phyloP scores from a whole-genome alignment of 2,113 vertebrate species.

The Dryoscopus gambensis region DNA sequence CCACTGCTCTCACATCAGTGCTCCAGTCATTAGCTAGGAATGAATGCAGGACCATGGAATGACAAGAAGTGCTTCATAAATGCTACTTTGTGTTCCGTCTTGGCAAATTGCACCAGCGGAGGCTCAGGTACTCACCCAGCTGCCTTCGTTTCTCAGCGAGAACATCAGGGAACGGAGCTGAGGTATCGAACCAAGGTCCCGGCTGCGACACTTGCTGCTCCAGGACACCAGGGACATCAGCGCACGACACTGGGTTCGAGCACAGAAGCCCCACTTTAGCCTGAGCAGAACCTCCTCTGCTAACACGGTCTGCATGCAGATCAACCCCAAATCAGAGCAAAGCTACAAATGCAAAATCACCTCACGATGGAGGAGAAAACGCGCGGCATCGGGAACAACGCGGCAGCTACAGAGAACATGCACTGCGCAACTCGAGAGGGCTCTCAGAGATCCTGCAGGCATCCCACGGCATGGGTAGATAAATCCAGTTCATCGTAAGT shows the following conservation, averaged over 20 bases:
- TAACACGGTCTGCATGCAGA: constrained; percentile 56
- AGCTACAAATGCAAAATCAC: constrained; percentile 21
- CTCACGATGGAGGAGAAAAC: constrained; percentile 18
- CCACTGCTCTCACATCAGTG: background rate
- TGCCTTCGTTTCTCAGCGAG: constrained; percentile 60
- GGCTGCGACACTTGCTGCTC: constrained; percentile 64
- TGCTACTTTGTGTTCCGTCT: constrained; percentile 1
- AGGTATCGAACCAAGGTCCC: constrained; percentile 53
- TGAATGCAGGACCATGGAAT: constrained; percentile 31
- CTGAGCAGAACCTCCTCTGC: constrained; percentile 56
- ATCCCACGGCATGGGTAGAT: background rate
- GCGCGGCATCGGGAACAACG: background rate
- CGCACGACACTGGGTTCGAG: constrained; percentile 62
- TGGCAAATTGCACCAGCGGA: constrained; percentile 17
- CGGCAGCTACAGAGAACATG: constrained; percentile 47
- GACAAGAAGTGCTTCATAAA: constrained; percentile 3
- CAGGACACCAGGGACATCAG: constrained; percentile 62
- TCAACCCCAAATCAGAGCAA: constrained; percentile 48
- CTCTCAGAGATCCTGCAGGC: background rate
- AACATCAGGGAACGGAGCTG: constrained; percentile 66
- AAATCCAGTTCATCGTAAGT: constrained; percentile 1
- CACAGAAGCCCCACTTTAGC: constrained; percentile 65
- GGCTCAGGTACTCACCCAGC: constrained; percentile 61
- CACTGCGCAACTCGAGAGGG: background rate
- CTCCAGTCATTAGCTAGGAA: background rate